A percentile compares a stretch with the other conserved stretches of the same genome.
phyloP scores from a whole-genome alignment of 2,888 invertebrate genomes.

The Eubasilissa splendida region DNA sequence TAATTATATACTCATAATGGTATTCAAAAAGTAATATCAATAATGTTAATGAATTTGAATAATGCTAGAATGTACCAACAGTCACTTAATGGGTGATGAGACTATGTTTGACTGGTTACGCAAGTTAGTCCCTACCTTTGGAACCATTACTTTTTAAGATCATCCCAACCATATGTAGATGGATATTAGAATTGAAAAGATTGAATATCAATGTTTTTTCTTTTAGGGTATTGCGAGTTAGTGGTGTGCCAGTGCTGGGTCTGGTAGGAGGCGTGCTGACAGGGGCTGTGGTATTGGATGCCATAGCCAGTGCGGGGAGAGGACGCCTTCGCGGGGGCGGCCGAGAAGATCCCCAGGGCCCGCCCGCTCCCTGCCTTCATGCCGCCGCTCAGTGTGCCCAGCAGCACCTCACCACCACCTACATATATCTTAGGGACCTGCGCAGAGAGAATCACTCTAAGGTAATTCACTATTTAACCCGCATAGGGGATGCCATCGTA shows the following conservation, averaged over 20 bases:
- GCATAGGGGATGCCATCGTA: no score
- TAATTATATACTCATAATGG: no score
- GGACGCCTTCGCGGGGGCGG: conserved; percentile 8
- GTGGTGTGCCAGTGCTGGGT: conserved; percentile 64
- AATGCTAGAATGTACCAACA: no score
- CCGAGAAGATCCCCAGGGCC: not conserved
- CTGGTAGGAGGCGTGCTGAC: conserved; percentile 65
- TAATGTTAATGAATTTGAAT: no score
- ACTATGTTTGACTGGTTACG: no score
- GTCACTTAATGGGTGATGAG: no score
- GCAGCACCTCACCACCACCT: conserved; percentile 35
- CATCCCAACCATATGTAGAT: no score
- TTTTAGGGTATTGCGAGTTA: conserved; percentile 63
- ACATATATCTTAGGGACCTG: conserved; percentile 26
- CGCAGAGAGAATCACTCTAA: conserved; percentile 52
- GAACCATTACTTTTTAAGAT: no score
- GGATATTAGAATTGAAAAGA: no score
- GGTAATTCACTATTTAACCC: conserved; percentile 14
- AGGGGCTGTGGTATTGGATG: conserved; percentile 63
- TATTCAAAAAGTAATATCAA: no score
- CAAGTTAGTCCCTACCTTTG: no score
- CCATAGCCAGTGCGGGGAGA: conserved; percentile 60
- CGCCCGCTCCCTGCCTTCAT: conserved; percentile 34
- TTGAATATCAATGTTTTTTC: not conserved
- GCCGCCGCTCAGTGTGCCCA: conserved; percentile 36